These are phyloP conservation scores for Podocnemis expansa DNA, from an alignment of 2,113 vertebrate species.

Conservation along the genomic window DNA sequence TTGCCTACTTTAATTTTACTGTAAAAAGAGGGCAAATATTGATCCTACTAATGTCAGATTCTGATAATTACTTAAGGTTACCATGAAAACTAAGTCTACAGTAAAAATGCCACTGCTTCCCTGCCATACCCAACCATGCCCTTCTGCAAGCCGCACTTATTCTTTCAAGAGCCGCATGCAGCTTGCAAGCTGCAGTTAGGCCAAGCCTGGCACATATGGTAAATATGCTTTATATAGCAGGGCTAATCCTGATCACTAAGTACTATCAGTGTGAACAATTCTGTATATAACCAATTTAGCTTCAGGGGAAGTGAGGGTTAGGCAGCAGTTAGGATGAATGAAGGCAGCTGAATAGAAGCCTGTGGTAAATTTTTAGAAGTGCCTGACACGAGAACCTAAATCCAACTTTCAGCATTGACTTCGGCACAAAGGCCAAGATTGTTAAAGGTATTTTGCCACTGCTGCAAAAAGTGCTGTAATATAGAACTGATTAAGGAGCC, in stretches of 20 bases:
- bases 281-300: neutral
- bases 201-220: too few species aligned
- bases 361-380: neutral
- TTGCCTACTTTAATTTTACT: too few species aligned
- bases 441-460: neutral
- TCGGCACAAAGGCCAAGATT: neutral
- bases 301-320: neutral
- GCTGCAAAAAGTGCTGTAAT: neutral
- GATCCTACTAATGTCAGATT: too few species aligned
- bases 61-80: too few species aligned
- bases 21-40: too few species aligned
- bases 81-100: too few species aligned
- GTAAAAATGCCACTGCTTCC: too few species aligned
- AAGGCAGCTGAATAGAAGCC: neutral
- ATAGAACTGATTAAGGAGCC: neutral
- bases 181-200: too few species aligned
- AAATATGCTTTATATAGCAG: too few species aligned
- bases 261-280: neutral
- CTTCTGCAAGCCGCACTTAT: too few species aligned
- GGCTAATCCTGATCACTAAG: neutral
- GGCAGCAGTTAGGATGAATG: neutral
- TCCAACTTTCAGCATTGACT: neutral
- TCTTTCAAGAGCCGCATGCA: too few species aligned
- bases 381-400: neutral
- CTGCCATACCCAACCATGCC: too few species aligned